Base-by-base conservation (phyloP, 2,888 invertebrate genomes). In the Drosophila emarginata region DNA sequence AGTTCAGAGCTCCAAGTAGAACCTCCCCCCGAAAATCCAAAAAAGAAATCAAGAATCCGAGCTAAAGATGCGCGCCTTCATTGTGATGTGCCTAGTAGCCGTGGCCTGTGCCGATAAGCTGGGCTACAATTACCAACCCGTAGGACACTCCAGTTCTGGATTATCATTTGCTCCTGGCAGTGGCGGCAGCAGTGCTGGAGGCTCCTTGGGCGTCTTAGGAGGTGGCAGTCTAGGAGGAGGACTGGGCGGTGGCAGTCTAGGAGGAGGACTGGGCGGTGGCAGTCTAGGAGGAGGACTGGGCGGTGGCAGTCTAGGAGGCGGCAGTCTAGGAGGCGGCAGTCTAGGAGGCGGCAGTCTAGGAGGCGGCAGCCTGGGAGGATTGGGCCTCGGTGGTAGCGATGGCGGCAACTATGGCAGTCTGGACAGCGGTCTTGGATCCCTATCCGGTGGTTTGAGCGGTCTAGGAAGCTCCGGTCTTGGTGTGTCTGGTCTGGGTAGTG, bases 81-180 rank as follows among this genome's bases (percentile, higher is more conserved):
- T 90, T 76, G 78, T 90, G 50, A 72, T 90, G 74, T 89, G 89
- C 64, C 74, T 89, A 40, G 81, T 87, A 66, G 79, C 89, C 26
- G 79, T 80, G 40, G 83, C 89, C 72, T 79, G 75, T 28, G 89
- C 89, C 74, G 90, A 89, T 28, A 84, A 89, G 60, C 77, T 90
- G 28, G 89, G 90, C 67, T 89, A 90, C 64, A 89, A 89, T 79
- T 89, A 90, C 65, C 74, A 75, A 54, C 90, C 89, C 23, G 87
- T 86, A 12, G 80, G 73, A 60, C 89, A 90, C 67, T 88, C 89
- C 59, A 61, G 7, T 61, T 72, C 76, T 14, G 89, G 90, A 71
- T 62, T 89, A 14, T 89, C 89, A 11, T 89, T 89, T 23, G 64
- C 58, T 64, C 88, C 89, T 57, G 88, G 89, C 62, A 78, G 88